phyloP scores from a whole-genome alignment of 1,140 invertebrate genomes.

The Nomia melanderi region DNA sequence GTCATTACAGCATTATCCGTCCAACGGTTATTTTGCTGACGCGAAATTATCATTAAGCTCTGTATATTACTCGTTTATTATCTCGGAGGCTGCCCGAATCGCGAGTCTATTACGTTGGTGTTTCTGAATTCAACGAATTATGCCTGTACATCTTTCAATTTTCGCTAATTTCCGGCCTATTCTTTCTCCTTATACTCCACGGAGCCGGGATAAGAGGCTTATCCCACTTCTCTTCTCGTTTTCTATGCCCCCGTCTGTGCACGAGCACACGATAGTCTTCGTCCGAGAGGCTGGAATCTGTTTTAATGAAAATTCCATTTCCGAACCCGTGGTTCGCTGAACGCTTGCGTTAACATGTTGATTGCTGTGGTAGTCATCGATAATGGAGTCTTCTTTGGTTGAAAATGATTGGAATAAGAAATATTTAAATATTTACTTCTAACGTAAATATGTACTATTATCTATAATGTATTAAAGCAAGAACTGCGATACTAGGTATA shows the following conservation, averaged over 20 bases:
- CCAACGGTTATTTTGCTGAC: background rate
- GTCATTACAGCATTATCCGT: background rate
- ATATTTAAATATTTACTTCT: too few species aligned
- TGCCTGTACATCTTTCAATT: background rate
- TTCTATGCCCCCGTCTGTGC: background rate
- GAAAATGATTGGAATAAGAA: too few species aligned
- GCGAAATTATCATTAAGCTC: conserved; percentile 2
- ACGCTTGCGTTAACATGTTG: background rate
- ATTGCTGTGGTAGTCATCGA: too few species aligned
- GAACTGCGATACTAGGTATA: too few species aligned
- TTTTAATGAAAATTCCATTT: conserved; percentile 1
- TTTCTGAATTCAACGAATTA: background rate
- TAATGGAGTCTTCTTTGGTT: too few species aligned
- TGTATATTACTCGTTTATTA: conserved; percentile 8
- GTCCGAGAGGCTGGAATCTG: background rate
- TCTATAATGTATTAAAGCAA: too few species aligned
- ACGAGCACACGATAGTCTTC: background rate
- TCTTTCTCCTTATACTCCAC: background rate
- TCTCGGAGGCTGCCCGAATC: background rate
- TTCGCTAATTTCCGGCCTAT: background rate
- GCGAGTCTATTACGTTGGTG: background rate
- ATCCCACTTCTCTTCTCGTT: background rate
- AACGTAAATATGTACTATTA: too few species aligned
- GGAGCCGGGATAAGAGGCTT: background rate
- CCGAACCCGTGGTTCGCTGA: background rate